Evolutionary conservation across 2,113 vertebrate genomes (phyloP).

Genomic region (Atractosteus spatula): DNA sequence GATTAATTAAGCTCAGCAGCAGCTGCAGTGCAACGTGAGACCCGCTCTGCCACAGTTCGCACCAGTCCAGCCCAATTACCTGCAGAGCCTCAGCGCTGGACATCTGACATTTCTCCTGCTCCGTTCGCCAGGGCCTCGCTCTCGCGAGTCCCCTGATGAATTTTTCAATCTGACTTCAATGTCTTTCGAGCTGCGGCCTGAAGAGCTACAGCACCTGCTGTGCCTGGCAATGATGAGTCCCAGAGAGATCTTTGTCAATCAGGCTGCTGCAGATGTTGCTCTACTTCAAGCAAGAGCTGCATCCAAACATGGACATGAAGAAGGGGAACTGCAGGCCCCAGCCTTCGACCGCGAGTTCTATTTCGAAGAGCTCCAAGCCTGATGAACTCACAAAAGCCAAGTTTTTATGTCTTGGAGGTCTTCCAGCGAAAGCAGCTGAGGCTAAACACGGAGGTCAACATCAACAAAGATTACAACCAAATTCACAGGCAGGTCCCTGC

Average conservation of each 20-base stretch:
- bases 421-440: slow-evolving; percentile 19
- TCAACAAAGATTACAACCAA: not conserved
- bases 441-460: slow-evolving; percentile 28
- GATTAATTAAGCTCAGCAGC: slow-evolving; percentile 73
- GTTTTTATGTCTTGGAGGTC: slow-evolving; percentile 27
- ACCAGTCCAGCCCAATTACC: slow-evolving; percentile 74
- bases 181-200: slow-evolving; percentile 36
- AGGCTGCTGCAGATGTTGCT: slow-evolving; percentile 61
- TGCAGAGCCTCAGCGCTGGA: slow-evolving; percentile 62
- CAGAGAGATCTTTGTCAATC: slow-evolving; percentile 53
- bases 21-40: slow-evolving; percentile 77
- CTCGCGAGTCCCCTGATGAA: slow-evolving; percentile 49
- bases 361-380: slow-evolving; percentile 14
- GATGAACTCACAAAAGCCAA: slow-evolving; percentile 23
- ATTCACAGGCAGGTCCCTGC: not conserved
- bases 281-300: slow-evolving; percentile 47
- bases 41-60: slow-evolving; percentile 42
- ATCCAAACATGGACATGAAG: slow-evolving; percentile 55
- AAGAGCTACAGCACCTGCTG: slow-evolving; percentile 56
- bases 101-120: slow-evolving; percentile 57
- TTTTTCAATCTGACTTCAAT: slow-evolving; percentile 47
- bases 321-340: slow-evolving; percentile 31
- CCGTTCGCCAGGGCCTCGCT: slow-evolving; percentile 45
- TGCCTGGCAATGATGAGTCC: slow-evolving; percentile 44
- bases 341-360: slow-evolving; percentile 27